A percentile compares a stretch with the other conserved stretches of the same genome.
phyloP scores from a whole-genome alignment of 2,113 vertebrate genomes.

The Lontra canadensis region DNA sequence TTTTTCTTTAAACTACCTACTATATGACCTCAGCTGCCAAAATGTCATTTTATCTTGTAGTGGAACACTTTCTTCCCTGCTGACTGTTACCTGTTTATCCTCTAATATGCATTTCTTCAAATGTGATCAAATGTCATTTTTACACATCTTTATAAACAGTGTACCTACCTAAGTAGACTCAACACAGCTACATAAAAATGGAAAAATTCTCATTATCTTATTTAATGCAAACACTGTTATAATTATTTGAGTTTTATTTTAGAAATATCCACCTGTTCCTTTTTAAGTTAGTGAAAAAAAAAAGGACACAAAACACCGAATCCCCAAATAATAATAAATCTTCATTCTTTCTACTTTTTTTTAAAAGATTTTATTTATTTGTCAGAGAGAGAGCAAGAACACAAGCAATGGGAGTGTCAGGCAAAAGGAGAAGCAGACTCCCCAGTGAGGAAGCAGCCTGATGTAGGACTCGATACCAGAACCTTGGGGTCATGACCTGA shows the following conservation, averaged over 20 bases:
- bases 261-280: background rate
- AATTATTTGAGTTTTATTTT: background rate
- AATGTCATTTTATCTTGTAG: background rate
- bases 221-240: background rate
- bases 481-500: no score
- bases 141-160: background rate
- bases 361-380: background rate
- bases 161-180: background rate
- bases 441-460: no score
- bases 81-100: background rate
- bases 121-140: background rate
- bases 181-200: background rate
- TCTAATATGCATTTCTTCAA: background rate
- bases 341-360: background rate
- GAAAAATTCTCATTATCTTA: background rate
- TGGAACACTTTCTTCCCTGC: background rate
- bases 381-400: background rate
- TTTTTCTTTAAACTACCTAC: background rate
- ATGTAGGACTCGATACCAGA: no score
- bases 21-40: background rate
- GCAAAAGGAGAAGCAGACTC: no score
- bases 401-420: background rate
- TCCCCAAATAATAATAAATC: background rate
- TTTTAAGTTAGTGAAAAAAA: background rate
- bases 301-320: background rate